Conservation (phyloP, 2,888 invertebrate genomes). For the Serripes groenlandicus region DNA sequence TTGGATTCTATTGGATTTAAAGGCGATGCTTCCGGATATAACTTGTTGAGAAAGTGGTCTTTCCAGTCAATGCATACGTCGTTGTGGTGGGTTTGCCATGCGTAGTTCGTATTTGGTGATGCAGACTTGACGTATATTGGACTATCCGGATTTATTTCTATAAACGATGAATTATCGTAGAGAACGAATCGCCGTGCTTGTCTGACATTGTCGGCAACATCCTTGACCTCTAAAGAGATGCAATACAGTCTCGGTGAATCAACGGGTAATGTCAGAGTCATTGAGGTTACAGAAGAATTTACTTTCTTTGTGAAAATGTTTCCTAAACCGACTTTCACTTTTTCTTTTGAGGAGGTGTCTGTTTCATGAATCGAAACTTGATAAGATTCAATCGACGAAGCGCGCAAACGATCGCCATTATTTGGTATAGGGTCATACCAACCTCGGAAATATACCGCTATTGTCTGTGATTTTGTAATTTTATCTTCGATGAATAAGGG, state of each 20-base stretch:
- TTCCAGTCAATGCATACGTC: constrained; percentile 60
- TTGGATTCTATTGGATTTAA: constrained; percentile 52
- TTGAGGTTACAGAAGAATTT: not conserved
- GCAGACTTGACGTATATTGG: constrained; percentile 48
- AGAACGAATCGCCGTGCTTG: constrained; percentile 65
- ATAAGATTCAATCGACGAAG: constrained; percentile 53
- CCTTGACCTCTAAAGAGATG: constrained; percentile 59
- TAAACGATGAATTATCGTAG: constrained; percentile 56
- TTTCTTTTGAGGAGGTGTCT: not conserved
- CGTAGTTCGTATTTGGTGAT: constrained; percentile 31
- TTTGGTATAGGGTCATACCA: constrained; percentile 61
- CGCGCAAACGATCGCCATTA: not conserved
- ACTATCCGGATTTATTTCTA: constrained; percentile 7
- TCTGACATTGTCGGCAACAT: constrained; percentile 62
- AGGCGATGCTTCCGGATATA: constrained; percentile 38
- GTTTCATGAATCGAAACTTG: constrained; percentile 42
- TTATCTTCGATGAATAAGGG: constrained; percentile 30
- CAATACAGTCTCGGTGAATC: constrained; percentile 51
- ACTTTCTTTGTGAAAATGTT: constrained; percentile 15
- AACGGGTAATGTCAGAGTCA: constrained; percentile 19
- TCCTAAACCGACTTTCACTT: not conserved
- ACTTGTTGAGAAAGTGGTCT: constrained; percentile 55
- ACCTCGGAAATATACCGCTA: constrained; percentile 30
- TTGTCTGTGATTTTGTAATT: constrained; percentile 11
- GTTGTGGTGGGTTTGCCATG: constrained; percentile 66